phyloP scores from a whole-genome alignment of 2,888 invertebrate genomes.

The Halictus quadricinctus region DNA sequence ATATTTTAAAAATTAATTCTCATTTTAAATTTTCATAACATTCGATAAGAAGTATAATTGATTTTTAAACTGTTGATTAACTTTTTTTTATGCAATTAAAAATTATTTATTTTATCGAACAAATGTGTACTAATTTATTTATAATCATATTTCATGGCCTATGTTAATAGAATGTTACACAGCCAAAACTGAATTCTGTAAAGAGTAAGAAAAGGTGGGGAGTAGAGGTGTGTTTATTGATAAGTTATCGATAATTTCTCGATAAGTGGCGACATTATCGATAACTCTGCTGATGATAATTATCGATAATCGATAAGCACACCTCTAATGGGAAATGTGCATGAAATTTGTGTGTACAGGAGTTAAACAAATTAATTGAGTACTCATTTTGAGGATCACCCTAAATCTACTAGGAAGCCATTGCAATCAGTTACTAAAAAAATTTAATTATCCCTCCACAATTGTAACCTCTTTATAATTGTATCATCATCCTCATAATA shows the following conservation, averaged over 20 bases:
- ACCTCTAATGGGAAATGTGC: background rate
- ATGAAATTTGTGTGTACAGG: constrained; percentile 4
- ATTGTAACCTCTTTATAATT: background rate
- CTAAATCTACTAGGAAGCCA: constrained; percentile 12
- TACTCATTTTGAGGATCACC: background rate
- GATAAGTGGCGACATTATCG: background rate
- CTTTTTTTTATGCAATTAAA: background rate
- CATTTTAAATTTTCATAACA: background rate
- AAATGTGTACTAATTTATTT: background rate
- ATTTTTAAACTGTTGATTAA: background rate
- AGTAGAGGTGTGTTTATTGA: background rate
- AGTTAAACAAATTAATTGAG: constrained; percentile 18
- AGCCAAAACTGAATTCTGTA: background rate
- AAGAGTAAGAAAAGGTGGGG: constrained; percentile 23
- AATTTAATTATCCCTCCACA: background rate
- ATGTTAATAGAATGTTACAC: background rate
- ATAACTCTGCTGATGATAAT: too few relatives aligned
- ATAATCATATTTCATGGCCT: constrained; percentile 7
- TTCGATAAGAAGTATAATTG: background rate
- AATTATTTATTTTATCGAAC: constrained; percentile 4
- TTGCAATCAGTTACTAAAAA: constrained; percentile 2
- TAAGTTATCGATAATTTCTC: background rate
- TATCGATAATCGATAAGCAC: background rate
- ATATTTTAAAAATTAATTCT: background rate
- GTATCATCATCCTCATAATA: background rate